Evolutionary conservation across 2,113 vertebrate genomes (phyloP).

Genomic region (Bombycilla garrulus): DNA sequence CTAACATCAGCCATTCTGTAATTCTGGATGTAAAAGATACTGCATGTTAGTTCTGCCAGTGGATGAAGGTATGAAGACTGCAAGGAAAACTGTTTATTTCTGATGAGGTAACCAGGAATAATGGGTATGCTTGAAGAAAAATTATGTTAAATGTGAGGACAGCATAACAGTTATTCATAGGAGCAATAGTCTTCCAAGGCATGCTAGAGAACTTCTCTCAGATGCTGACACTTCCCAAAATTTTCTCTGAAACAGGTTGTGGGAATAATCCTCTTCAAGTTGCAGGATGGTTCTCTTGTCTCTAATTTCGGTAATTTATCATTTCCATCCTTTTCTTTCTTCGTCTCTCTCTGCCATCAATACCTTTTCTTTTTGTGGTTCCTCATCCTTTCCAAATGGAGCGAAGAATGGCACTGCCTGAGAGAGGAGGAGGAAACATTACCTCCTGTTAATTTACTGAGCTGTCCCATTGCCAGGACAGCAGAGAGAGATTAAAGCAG

Average conservation of each 20-base stretch:
- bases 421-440: slow-evolving; percentile 46
- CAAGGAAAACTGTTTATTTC: not conserved
- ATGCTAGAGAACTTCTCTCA: not conserved
- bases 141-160: not conserved
- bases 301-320: not conserved
- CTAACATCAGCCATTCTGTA: not conserved
- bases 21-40: not conserved
- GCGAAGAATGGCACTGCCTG: not conserved
- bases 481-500: slow-evolving; percentile 23
- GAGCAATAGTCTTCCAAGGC: not conserved
- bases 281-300: not conserved
- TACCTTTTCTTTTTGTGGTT: not conserved
- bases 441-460: slow-evolving; percentile 63
- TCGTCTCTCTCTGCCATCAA: not conserved
- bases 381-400: not conserved
- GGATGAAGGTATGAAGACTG: not conserved
- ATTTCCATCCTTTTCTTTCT: not conserved
- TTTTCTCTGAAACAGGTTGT: not conserved
- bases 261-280: not conserved
- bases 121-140: not conserved
- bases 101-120: not conserved
- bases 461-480: slow-evolving; percentile 51
- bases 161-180: not conserved
- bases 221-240: not conserved
- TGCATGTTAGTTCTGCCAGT: not conserved